Evolutionary conservation across 2,797 vertebrate species (phyloP), one percentile per base, ranked within the genome.

Genomic region (Sebastes melanostomus): DNA sequence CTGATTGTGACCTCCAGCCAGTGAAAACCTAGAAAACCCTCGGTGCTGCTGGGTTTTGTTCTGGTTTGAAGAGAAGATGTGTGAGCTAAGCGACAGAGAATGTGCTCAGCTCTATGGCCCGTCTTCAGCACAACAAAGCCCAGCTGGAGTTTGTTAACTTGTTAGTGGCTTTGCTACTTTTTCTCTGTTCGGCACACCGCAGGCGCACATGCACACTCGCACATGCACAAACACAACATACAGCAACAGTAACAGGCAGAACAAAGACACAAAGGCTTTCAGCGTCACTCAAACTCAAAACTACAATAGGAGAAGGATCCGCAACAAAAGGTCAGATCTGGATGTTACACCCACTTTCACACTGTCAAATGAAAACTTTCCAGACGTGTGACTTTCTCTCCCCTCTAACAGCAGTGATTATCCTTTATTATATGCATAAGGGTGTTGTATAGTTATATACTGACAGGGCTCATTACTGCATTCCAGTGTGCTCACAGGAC

Each of bases 111-210:
- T 86, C 81, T 56, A 75, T 27, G 82, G 84, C 63, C 81, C 8
- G 72, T 84, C 82, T 80, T 70, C 74, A 85, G 85, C 79, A 86
- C 86, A 90, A 90, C 89, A 90, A 91, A 91, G 81, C 88, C 83
- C 92, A 93, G 93, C 91, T 94, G 92, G 89, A 93, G 82, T 89
- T 89, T 86, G 91, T 93, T 93, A 94, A 87, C 86, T 84, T 90
- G 89, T 89, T 91, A 92, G 89, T 90, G 90, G 89, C 86, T 84
- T 82, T 87, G 90, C 89, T 92, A 91, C 91, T 91, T 92, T 89
- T 88, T 77, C 77, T 86, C 72, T 84, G 78, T 79, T 82, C 78
- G 66, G 88, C 86, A 73, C 85, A 88, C 88, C 77, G 1, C 84
- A 83, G 77, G 32, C 82, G 5, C 63, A 63, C 32, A 59, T 34